Percentiles rank a stretch among this genome's conserved stretches.
Conservation (phyloP, 2,888 invertebrate species). For the Heteromurus nitidus region DNA sequence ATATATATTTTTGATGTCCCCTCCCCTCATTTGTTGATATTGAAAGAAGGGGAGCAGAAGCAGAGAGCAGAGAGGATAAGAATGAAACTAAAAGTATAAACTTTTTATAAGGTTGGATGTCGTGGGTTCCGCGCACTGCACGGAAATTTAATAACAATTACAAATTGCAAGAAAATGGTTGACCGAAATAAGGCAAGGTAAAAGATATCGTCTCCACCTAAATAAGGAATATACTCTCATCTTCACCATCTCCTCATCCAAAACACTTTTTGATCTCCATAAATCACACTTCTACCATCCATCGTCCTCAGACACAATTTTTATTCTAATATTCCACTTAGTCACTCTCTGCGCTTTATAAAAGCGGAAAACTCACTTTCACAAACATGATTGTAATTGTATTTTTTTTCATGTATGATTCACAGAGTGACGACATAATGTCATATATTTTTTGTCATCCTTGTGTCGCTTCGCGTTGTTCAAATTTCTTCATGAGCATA, state of each 20-base stretch:
- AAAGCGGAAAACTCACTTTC: slow-evolving; percentile 57
- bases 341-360: neutral
- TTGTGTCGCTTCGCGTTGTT: slow-evolving; percentile 16
- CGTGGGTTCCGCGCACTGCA: slow-evolving; percentile 55
- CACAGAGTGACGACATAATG: slow-evolving; percentile 55
- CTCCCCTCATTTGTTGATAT: slow-evolving; percentile 20
- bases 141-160: slow-evolving; percentile 54
- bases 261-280: neutral
- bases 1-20: too few relatives aligned
- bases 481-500: neutral
- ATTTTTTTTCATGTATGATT: slow-evolving; percentile 35
- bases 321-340: neutral
- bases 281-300: slow-evolving; percentile 1
- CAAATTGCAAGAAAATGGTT: neutral
- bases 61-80: neutral
- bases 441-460: slow-evolving; percentile 57
- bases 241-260: neutral
- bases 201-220: neutral
- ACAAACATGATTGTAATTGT: slow-evolving; percentile 26
- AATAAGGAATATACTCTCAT: neutral
- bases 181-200: slow-evolving; percentile 11
- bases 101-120: too few relatives aligned
- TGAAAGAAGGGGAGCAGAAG: neutral
- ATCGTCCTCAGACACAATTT: too few relatives aligned
- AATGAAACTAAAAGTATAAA: neutral